Evolutionary conservation across 2,888 invertebrate species (phyloP), one percentile per base, ranked within the genome.

Genomic region (Amphipyra berbera): DNA sequence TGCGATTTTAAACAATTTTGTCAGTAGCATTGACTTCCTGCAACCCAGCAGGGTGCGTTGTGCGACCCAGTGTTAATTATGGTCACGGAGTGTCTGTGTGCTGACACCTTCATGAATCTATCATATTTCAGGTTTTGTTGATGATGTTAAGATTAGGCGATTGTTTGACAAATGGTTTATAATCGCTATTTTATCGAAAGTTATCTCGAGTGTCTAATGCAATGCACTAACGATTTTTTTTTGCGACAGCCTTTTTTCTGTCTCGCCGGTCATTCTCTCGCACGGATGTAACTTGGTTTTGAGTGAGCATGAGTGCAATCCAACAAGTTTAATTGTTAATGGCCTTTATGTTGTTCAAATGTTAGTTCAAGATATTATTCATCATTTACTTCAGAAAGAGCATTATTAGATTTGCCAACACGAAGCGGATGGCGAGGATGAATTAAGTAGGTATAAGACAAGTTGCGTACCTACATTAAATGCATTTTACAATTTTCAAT

Each of bases 401-500:
- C 81, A 68, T 73, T 35, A 64, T 55, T 66, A 61, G 72, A 86
- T 88, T 89, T 88, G 87, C 88, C 89, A 89, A 89, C 86, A 88
- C 82, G 85, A 86, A 84, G 79, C 79, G 66, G 61, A 82, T 78
- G 63, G 75, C 83, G 85, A 87, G 86, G 81, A 52, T 48, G 40
- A 35, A 27, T 47, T 41, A 53, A 50, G 14, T 40, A 30, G 27
- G 27, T 30, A 30, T 7, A 6, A 21, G 6, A 52, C 14, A 37
- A 42, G 44, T 44, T 61, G 63, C 27, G 21, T 44, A 57, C 47
- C 10, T 48, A 60, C 50, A 64, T 65, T 69, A 57, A 53, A 58
- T 38, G 44, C 21, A 38, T 41, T 47, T 46, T 44, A 53, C 10
- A 48, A 10, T 40, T 15, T 35, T 9, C 41, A 44, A 59, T 54